Base-by-base conservation (phyloP, 2,797 vertebrate species). In the Arnoldichthys spilopterus region DNA sequence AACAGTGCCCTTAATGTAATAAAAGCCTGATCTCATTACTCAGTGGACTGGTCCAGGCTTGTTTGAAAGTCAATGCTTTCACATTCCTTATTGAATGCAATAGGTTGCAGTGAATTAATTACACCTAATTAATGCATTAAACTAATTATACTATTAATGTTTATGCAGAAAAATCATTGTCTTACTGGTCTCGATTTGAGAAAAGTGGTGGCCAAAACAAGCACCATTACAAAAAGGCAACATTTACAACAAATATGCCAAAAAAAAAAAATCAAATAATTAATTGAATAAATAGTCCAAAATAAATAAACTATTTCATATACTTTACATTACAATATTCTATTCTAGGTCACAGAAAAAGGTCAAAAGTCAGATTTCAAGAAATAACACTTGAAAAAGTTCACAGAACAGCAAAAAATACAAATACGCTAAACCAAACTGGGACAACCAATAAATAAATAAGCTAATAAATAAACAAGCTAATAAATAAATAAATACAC, bases 331-430 rank as follows among this genome's bases (percentile, higher is more conserved):
- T 79, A 74, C 72, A 83, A 73, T 83, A 76, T 73, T 51, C 72
- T 76, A 81, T 51, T 79, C 58, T 71, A 78, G 40, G 76, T 81
- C 83, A 82, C 80, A 84, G 78, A 84, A 76, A 82, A 72, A 73
- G 79, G 80, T 85, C 82, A 80, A 89, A 76, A 89, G 71, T 78
- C 67, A 72, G 53, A 67, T 78, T 75, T 71, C 51, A 71, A 43
- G 85, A 82, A 87, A 91, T 89, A 89, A 63, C 87, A 91, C 73
- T 83, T 34, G 80, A 86, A 83, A 82, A 85, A 81, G 90, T 86
- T 89, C 90, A 89, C 82, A 88, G 82, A 81, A 85, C 87, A 63
- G 85, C 81, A 62, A 82, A 87, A 89, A 85, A 90, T 79, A 88
- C 88, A 87, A 81, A 16, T 15, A 34, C 30, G 16, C 16, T 84